These are phyloP conservation scores for Lithosia quadra DNA, from an alignment of 2,888 invertebrate genomes.

Conservation along the genomic window DNA sequence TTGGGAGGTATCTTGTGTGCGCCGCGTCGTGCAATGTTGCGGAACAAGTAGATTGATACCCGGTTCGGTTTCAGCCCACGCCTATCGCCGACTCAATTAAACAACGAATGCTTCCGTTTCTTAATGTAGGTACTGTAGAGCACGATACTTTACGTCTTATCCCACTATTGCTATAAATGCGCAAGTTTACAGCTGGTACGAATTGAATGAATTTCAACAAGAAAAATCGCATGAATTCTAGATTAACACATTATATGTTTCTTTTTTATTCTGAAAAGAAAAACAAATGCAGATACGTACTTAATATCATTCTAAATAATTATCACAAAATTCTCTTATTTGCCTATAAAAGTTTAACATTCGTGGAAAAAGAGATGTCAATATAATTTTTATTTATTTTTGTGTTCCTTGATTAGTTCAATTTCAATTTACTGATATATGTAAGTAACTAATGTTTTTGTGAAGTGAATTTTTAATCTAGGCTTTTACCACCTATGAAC, in stretches of 20 bases:
- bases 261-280: too few species aligned
- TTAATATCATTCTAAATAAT: not conserved
- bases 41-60: slow-evolving; percentile 62
- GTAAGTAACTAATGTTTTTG: not conserved
- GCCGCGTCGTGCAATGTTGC: slow-evolving; percentile 65
- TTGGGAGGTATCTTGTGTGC: slow-evolving; percentile 55
- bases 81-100: slow-evolving; percentile 69
- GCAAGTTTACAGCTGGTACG: not conserved
- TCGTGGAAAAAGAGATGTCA: too few species aligned
- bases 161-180: not conserved
- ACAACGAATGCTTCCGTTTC: slow-evolving; percentile 68
- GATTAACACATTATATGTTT: too few species aligned
- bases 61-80: slow-evolving; percentile 61
- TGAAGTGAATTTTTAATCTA: too few species aligned
- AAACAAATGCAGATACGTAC: too few species aligned
- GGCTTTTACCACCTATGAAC: not conserved
- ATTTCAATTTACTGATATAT: too few species aligned
- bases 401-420: not conserved
- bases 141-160: not conserved
- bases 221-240: not conserved
- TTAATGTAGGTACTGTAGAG: slow-evolving; percentile 36
- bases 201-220: not conserved
- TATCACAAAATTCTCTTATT: too few species aligned
- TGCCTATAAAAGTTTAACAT: too few species aligned
- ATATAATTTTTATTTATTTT: not conserved